These are phyloP conservation scores for Ctena decussata DNA, from an alignment of 2,888 invertebrate genomes.

Conservation along the genomic window DNA sequence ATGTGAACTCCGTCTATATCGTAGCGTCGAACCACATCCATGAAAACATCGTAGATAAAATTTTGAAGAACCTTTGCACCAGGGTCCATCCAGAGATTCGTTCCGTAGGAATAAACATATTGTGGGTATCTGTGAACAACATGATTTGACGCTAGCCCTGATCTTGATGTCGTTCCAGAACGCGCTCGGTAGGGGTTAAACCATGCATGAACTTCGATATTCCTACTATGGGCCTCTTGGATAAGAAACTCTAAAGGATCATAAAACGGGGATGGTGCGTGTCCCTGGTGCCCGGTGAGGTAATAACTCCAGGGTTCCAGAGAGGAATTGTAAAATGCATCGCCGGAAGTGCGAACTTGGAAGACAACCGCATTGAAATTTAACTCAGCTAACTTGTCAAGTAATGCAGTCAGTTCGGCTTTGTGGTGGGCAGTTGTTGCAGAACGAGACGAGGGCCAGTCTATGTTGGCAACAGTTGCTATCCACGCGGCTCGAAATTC, in stretches of 20 bases:
- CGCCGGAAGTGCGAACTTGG: slow-evolving; percentile 79
- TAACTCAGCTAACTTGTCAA: slow-evolving; percentile 70
- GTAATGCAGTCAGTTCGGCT: slow-evolving; percentile 64
- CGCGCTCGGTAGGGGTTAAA: slow-evolving; percentile 83
- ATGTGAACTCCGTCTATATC: slow-evolving; percentile 84
- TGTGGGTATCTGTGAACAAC: slow-evolving; percentile 78
- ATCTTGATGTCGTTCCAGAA: slow-evolving; percentile 66
- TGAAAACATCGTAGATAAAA: slow-evolving; percentile 73
- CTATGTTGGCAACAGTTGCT: slow-evolving; percentile 83
- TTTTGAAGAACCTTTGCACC: slow-evolving; percentile 77
- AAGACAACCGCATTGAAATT: slow-evolving; percentile 81
- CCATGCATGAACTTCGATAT: slow-evolving; percentile 84
- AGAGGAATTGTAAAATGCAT: slow-evolving; percentile 81
- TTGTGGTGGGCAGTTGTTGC: slow-evolving; percentile 70
- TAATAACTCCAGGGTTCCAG: slow-evolving; percentile 84
- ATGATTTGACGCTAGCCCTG: slow-evolving; percentile 80
- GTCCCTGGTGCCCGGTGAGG: slow-evolving; percentile 80
- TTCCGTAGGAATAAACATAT: slow-evolving; percentile 78
- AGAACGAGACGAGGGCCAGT: slow-evolving; percentile 80
- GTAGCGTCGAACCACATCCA: slow-evolving; percentile 80
- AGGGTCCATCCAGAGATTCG: slow-evolving; percentile 84
- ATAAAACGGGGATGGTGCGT: slow-evolving; percentile 77
- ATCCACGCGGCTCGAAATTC: slow-evolving; percentile 84
- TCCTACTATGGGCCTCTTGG: slow-evolving; percentile 75
- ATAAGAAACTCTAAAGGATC: slow-evolving; percentile 81